Evolutionary conservation across 2,888 invertebrate genomes (phyloP), one percentile per base, ranked within the genome.

Genomic region (Therioaphis trifolii): DNA sequence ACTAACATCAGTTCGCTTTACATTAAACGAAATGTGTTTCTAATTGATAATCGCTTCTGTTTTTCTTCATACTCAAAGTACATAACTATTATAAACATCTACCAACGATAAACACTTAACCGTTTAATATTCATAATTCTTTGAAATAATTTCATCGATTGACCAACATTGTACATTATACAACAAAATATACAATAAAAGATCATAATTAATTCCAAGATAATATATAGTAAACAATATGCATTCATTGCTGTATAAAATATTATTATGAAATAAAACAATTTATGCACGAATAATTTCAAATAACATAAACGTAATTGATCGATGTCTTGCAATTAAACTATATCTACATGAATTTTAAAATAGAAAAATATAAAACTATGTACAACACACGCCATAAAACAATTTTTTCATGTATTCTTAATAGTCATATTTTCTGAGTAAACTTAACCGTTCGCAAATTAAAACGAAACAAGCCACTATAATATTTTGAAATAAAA

Each of bases 61-160:
- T 72, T n/a, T 2, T 24, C 40, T 58, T 18, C 18, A 40, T 58
- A 74, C 40, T 58, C 74, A 58, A 52, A 72, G 35, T 24, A 21
- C 52, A 14, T 55, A 55, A 35, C 35, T 5, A 74, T n/a, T 5
- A 74, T n/a, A 9, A 58, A 58, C 55, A 24, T 15, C 15, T 21
- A 55, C 40, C 72, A n/a, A 35, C 40, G 40, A 40, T 74, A 35
- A 58, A 74, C 58, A 74, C 58, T 58, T 55, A 75, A 75, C 58
- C 24, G 11, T 43, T 75, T 58, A 58, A 58, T 74, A 58, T 75
- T 75, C 75, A 75, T 58, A 43, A 72, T 72, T 72, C 52, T n/a
- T 55, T 5, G 7, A 0, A 40, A 40, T 75, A 43, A 40, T 58
- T 75, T 58, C 35, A 75, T 58, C 58, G 74, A 58, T 58, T 58